Evolutionary conservation across 2,888 invertebrate species (phyloP), one percentile per base, ranked within the genome.

Genomic region (Branchinecta sandiegonensis): DNA sequence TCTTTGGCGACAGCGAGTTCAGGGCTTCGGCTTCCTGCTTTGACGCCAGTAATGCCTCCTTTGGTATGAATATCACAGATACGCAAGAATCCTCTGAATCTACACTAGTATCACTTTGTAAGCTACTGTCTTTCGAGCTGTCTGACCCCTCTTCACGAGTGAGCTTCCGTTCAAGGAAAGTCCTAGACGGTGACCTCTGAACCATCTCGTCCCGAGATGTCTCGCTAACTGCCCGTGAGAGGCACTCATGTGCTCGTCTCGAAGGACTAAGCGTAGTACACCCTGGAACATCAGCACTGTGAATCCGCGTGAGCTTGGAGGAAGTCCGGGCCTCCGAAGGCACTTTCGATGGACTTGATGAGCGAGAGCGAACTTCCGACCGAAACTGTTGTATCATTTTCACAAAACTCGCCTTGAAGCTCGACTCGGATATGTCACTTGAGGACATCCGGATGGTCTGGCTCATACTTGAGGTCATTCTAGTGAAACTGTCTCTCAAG

Each of bases 11-110:
- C 46, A 50, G 23, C 12, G 48, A 14, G 7, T 14, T 11, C 37
- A 46, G n/a, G n/a, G 17, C 68, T n/a, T 5, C 14, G 12, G 12
- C 12, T 23, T 70, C 65, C 17, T 23, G 48, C 50, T 68, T 48
- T 12, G 66, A 66, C n/a, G 48, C 50, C 47, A 66, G 66, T 13
- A 69, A 63, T 17, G 14, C 66, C 67, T 88, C 85, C 79, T 89
- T 90, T 69, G 92, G 91, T 74, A 92, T 87, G 76, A 87, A 92
- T 75, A 94, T 93, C 65, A 94, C 93, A 71, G 92, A 92, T 70
- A 92, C 91, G 76, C 93, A 91, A 77, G 91, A 92, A 75, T 94
- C 93, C 77, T 94, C 93, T 1, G 91, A 91, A 77, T 94, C 94
- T 48, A 93, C 89, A 79, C 92, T 92, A 1, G 93, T 93, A 76